A percentile compares a stretch with the other conserved stretches of the same genome.
These are phyloP conservation scores for Anolis sagrei DNA, from an alignment of 2,113 vertebrate genomes.

Conservation along the genomic window DNA sequence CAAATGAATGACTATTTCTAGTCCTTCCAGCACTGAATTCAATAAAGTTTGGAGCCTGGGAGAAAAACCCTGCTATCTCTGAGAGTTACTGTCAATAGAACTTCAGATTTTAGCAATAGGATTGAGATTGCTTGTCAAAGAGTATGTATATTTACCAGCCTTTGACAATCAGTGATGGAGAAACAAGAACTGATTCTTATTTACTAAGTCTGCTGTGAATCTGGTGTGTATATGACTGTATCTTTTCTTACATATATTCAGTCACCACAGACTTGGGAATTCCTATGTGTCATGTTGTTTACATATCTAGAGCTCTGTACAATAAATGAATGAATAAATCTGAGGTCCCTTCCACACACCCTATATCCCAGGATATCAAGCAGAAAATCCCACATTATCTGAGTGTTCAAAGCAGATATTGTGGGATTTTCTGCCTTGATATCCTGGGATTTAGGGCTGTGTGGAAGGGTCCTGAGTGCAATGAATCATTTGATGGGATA, in stretches of 20 bases:
- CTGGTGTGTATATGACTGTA: neutral
- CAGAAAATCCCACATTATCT: no score
- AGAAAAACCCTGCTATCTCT: neutral
- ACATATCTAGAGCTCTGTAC: neutral
- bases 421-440: no score
- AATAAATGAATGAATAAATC: neutral
- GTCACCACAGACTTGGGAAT: neutral
- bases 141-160: neutral
- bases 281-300: no score
- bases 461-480: no score
- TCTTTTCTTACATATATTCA: neutral
- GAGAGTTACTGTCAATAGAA: slow-evolving; percentile 1
- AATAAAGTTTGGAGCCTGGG: neutral
- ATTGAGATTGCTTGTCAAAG: neutral
- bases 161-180: neutral
- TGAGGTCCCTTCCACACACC: no score
- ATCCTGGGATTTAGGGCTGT: no score
- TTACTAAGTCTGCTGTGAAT: neutral
- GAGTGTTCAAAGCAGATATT: no score
- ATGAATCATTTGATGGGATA: neutral
- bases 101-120: neutral
- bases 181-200: neutral
- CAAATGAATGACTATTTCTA: neutral
- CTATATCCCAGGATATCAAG: no score
- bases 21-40: neutral